Base-by-base conservation (phyloP, 2,888 invertebrate species). In the Ephialtes manifestator region DNA sequence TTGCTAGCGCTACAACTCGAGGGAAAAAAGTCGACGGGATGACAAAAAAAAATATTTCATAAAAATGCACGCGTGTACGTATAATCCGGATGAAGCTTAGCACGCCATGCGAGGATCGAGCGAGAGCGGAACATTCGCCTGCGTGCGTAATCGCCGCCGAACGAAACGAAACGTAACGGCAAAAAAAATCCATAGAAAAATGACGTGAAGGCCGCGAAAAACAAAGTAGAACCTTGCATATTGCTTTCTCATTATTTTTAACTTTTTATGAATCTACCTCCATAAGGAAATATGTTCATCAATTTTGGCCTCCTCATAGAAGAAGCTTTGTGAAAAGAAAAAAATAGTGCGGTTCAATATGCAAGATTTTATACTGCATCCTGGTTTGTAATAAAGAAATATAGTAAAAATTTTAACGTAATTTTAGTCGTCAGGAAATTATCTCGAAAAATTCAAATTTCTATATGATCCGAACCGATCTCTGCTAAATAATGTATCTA, bases 41-140 rank as follows among this genome's bases (percentile, higher is more conserved):
- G 72, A 88, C 88, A 89, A 87, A 81, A 53, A 76, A 70, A 84
- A 87, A 74, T 90, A 88, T 88, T 90, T 89, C 88, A 89, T 90
- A 91, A 92, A 92, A 93, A 93, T 91, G 90, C 86, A 86, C 87
- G 89, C 84, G 87, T 86, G 88, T 88, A 89, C 86, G 88, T 92
- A 89, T 93, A 93, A 93, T 92, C 93, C 93, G 92, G 93, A 92
- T 93, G 88, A 93, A 90, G 92, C 92, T 93, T 92, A 92, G 89
- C 90, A 90, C 89, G 74, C 18, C 83, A 88, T 88, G 88, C 86
- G 90, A 90, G 90, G 89, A 88, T 89, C 74, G 87, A 84, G 83
- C 75, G 79, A 67, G 55, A 68, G 81, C 51, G 82, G 53, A 48
- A 58, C 79, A 53, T 77, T 55, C 71, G 31, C 53, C 68, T 43